phyloP scores from a whole-genome alignment of 2,797 vertebrate genomes.

The Scarus forsteni region DNA sequence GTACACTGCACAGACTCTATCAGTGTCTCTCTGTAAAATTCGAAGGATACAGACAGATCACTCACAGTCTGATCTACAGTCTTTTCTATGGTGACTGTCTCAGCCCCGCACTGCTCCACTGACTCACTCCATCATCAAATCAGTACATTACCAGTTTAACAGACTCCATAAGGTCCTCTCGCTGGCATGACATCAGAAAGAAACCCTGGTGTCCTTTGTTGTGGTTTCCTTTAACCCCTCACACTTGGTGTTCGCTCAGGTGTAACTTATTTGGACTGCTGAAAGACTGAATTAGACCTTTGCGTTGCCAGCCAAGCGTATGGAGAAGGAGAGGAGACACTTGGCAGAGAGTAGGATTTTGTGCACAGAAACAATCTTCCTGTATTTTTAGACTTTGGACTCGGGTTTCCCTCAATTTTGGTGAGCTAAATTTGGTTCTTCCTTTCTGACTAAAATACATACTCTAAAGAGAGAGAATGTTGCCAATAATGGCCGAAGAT shows the following conservation, averaged over 20 bases:
- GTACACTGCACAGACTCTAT: slow-evolving; percentile 34
- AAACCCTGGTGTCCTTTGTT: slow-evolving; percentile 13
- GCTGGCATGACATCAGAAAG: slow-evolving; percentile 16
- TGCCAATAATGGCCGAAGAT: slow-evolving; percentile 64
- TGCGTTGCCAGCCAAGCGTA: slow-evolving; percentile 33
- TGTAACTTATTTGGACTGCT: slow-evolving; percentile 61
- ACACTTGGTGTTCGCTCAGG: slow-evolving; percentile 66
- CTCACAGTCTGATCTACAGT: not conserved
- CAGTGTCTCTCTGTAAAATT: not conserved
- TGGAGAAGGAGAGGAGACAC: slow-evolving; percentile 35
- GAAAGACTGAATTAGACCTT: slow-evolving; percentile 56
- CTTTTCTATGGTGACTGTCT: slow-evolving; percentile 38
- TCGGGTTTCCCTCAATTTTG: slow-evolving; percentile 81
- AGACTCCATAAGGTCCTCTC: slow-evolving; percentile 7
- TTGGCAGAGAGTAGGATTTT: slow-evolving; percentile 73
- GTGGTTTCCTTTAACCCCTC: slow-evolving; percentile 24
- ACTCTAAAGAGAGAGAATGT: slow-evolving; percentile 56
- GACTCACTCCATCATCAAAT: slow-evolving; percentile 19
- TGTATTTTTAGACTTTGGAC: slow-evolving; percentile 76
- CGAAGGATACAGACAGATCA: not conserved
- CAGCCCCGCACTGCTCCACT: slow-evolving; percentile 29
- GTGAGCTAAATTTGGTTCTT: slow-evolving; percentile 79
- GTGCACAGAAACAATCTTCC: slow-evolving; percentile 70
- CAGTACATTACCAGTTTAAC: slow-evolving; percentile 16
- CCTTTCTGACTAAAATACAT: slow-evolving; percentile 64